Conservation (phyloP, 1,140 invertebrate genomes). For the Dryas iulia region DNA sequence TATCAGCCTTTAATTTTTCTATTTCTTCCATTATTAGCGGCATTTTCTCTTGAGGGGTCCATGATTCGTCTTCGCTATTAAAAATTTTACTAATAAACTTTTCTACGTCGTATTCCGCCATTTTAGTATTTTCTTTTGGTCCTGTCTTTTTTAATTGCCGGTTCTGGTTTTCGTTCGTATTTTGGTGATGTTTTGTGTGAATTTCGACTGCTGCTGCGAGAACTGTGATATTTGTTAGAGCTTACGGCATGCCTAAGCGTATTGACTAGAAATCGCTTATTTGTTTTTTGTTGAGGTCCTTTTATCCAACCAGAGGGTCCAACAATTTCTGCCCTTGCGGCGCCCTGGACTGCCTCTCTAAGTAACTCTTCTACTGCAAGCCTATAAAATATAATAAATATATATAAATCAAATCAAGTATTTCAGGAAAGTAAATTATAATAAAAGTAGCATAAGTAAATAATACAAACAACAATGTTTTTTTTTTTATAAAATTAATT, state of each 20-base stretch:
- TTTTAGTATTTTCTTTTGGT: conserved; percentile 70
- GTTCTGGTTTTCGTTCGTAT: conserved; percentile 51
- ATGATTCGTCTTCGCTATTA: conserved; percentile 44
- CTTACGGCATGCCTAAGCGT: conserved; percentile 71
- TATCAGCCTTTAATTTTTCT: conserved; percentile 79
- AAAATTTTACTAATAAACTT: conserved; percentile 53
- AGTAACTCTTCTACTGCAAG: conserved; percentile 82
- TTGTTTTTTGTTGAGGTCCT: conserved; percentile 80
- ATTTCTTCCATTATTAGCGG: conserved; percentile 80
- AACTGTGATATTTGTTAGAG: conserved; percentile 68
- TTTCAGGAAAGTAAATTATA: too few species aligned
- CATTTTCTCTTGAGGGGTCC: conserved; percentile 78
- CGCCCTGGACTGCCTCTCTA: conserved; percentile 82
- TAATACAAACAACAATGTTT: too few species aligned
- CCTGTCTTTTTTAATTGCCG: conserved; percentile 69
- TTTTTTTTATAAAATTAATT: too few species aligned
- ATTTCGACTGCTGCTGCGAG: conserved; percentile 39
- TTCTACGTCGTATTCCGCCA: conserved; percentile 59
- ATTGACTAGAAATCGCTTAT: conserved; percentile 82
- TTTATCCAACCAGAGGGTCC: conserved; percentile 84
- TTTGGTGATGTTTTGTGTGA: conserved; percentile 50
- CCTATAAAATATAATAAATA: conserved; percentile 54
- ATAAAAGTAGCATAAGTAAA: too few species aligned
- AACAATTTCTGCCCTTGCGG: conserved; percentile 82
- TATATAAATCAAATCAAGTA: neutral